A percentile compares a stretch with the other conserved stretches of the same genome.
Conservation (phyloP, 2,797 vertebrate species). For the Cyprinella venusta region DNA sequence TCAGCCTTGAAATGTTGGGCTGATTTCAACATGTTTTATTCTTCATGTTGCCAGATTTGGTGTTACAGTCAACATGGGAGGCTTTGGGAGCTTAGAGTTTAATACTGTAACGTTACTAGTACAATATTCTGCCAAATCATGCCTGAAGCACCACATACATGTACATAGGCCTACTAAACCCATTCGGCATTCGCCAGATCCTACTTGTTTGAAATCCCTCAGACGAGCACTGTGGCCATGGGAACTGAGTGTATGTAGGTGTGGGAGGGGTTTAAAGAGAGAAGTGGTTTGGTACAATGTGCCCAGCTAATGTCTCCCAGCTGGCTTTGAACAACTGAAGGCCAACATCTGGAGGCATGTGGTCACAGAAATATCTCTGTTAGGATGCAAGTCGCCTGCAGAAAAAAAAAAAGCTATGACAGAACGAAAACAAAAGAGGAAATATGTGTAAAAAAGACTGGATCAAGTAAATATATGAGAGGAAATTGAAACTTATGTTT, state of each 20-base stretch:
- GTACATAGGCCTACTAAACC: neutral
- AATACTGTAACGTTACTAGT: neutral
- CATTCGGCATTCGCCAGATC: conserved; percentile 7
- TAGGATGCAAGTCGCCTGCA: conserved; percentile 31
- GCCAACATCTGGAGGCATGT: conserved; percentile 71
- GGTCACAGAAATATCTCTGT: conserved; percentile 14
- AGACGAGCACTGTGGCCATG: conserved; percentile 17
- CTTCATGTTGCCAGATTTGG: neutral
- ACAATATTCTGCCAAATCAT: neutral
- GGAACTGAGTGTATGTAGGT: conserved; percentile 27
- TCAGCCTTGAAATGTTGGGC: neutral
- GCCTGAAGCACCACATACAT: neutral
- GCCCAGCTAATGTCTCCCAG: conserved; percentile 72
- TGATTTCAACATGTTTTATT: neutral
- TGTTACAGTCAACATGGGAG: neutral
- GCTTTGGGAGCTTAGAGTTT: neutral
- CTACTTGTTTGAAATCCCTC: neutral
- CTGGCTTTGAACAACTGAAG: conserved; percentile 66
- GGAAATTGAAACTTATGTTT: conserved; percentile 18
- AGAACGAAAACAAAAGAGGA: conserved; percentile 1
- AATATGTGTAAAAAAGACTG: neutral
- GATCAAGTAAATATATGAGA: neutral
- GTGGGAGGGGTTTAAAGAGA: conserved; percentile 28
- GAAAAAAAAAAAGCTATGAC: conserved; percentile 16
- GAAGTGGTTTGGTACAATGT: conserved; percentile 48